phyloP scores from a whole-genome alignment of 2,797 vertebrate genomes.

The Coccyzus lansbergi region DNA sequence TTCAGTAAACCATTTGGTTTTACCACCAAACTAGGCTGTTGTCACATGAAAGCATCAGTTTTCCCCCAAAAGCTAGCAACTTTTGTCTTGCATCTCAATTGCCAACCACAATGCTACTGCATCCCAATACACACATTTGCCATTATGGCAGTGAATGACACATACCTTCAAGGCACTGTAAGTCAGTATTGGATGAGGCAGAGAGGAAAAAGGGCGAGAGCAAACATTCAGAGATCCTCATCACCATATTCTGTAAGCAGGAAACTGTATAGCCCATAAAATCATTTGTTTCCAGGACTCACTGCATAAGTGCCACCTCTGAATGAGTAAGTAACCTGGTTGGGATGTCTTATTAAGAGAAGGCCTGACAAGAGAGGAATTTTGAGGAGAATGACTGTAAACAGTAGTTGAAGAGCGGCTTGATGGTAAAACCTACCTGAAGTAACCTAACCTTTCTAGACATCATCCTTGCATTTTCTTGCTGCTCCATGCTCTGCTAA shows the following conservation, averaged over 20 bases:
- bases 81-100: background rate
- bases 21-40: conserved; percentile 16
- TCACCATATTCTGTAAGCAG: conserved; percentile 76
- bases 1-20: background rate
- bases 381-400: conserved; percentile 62
- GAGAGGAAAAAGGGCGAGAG: conserved; percentile 62
- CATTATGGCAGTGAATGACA: conserved; percentile 1
- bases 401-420: conserved; percentile 35
- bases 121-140: conserved; percentile 13
- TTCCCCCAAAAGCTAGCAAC: background rate
- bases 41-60: conserved; percentile 13
- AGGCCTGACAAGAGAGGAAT: conserved; percentile 48
- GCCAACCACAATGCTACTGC: background rate
- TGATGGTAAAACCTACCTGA: conserved; percentile 80
- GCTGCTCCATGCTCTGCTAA: conserved; percentile 82
- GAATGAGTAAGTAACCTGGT: conserved; percentile 50
- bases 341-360: conserved; percentile 72
- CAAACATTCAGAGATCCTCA: conserved; percentile 80
- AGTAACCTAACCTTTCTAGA: conserved; percentile 76
- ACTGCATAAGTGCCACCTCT: conserved; percentile 78
- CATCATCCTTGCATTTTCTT: conserved; percentile 81
- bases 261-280: background rate
- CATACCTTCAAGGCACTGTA: conserved; percentile 12
- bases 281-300: conserved; percentile 78
- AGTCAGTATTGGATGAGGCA: conserved; percentile 46